Evolutionary conservation across 2,113 vertebrate species (phyloP), one percentile per base, ranked within the genome.

Genomic region (Athene noctua): DNA sequence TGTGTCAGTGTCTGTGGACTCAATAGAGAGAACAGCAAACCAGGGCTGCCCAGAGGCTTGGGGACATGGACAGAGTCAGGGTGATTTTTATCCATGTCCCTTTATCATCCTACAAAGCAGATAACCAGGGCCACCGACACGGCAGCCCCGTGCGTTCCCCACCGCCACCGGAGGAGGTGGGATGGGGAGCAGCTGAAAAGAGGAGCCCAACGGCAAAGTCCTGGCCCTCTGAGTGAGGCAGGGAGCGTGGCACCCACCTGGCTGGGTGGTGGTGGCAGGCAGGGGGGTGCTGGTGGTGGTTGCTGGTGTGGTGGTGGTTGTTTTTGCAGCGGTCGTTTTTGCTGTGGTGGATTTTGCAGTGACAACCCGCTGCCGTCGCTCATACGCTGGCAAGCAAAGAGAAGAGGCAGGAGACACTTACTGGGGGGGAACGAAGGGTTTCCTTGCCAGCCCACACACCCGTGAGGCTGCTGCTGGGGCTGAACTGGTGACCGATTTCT

Each of bases 161-260:
- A 16, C 19, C 2, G 3, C 46, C 19, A 8, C 30, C 0, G 1
- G 55, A 38, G 17, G 21, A 54, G 71, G 54, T 1, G 4, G 70
- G 40, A 52, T 36, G 47, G 75, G 67, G 42, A 55, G 65, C 40
- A 65, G 17, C 13, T 1, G 5, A 8, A 40, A 26, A 26, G 36
- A 73, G 40, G 72, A 79, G 23, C 22, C 44, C 0, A 7, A 32
- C 2, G 4, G 34, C 3, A 0, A 20, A 74, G 15, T 13, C 66
- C 77, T 67, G 62, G 11, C 58, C 32, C 34, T 17, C 27, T 2
- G 16, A 73, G 86, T 1, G 0, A 38, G 42, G 80, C 70, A 72
- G 74, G 42, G 66, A 94, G 58, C 1, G 0, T 18, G 49, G 89
- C 96, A 98, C 98, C 97, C 97, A 98, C 98, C 98, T 98, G 98